Percentiles rank a stretch among this genome's conserved stretches.
phyloP scores from a whole-genome alignment of 2,113 vertebrate species.

The Plecotus auritus region DNA sequence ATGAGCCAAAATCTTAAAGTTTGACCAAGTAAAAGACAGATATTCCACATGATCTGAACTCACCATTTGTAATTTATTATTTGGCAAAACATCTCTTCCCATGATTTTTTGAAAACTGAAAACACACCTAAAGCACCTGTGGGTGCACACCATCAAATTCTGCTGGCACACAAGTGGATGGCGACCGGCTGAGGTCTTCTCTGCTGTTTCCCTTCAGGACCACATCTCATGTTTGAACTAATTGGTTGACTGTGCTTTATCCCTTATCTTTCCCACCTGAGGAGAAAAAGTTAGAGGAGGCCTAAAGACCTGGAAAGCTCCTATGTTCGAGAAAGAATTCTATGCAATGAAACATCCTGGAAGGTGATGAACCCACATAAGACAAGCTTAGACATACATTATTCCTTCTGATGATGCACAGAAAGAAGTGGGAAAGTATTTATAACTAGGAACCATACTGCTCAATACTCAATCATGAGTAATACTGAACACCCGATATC shows the following conservation, averaged over 20 bases:
- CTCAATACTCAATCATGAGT: not conserved
- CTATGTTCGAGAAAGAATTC: not conserved
- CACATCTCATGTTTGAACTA: not conserved
- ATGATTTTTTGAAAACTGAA: not conserved
- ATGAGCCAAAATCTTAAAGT: too few species aligned
- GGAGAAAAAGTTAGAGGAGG: not conserved
- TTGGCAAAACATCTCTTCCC: too few species aligned
- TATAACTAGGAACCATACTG: not conserved
- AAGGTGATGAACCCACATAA: not conserved
- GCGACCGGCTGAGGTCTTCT: not conserved
- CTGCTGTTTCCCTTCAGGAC: not conserved
- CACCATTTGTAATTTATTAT: not conserved
- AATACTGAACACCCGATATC: not conserved
- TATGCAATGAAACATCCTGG: not conserved
- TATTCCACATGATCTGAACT: not conserved
- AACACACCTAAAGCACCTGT: not conserved
- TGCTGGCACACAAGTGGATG: accelerated
- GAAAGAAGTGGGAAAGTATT: not conserved
- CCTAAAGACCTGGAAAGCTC: not conserved
- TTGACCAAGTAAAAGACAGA: too few species aligned
- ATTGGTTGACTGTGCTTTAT: not conserved
- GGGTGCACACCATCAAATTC: not conserved
- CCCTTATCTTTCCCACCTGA: not conserved
- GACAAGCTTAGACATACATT: not conserved
- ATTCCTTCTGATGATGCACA: not conserved